These are phyloP conservation scores for Dendronephthya gigantea DNA, from an alignment of 64 coral and sea anemone genomes.

Conservation along the genomic window DNA sequence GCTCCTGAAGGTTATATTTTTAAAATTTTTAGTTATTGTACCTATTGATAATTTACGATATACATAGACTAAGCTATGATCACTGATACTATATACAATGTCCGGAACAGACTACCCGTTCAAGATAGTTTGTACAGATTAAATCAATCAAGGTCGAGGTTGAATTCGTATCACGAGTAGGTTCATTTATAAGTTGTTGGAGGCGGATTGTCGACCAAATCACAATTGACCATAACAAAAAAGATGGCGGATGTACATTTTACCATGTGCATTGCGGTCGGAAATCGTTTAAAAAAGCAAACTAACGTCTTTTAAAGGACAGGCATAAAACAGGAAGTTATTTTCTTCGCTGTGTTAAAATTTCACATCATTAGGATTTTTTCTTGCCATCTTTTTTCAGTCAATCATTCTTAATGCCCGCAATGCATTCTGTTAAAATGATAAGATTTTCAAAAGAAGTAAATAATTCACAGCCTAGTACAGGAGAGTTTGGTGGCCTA, in stretches of 20 bases:
- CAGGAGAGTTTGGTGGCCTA: neutral
- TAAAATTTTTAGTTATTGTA: neutral
- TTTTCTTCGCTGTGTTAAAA: no score
- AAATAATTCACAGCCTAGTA: no score
- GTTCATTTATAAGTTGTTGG: slow-evolving; percentile 14
- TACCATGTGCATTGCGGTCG: no score
- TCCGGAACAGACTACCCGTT: neutral
- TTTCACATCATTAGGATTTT: no score
- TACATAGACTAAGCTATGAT: slow-evolving; percentile 12
- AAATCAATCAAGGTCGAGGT: neutral
- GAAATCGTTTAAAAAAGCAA: no score
- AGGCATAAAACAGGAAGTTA: no score
- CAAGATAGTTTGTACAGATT: slow-evolving; percentile 1
- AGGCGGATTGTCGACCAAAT: neutral
- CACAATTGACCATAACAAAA: neutral
- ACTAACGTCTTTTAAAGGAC: no score
- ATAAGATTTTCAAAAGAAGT: neutral
- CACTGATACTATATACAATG: slow-evolving; percentile 12
- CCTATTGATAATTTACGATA: neutral
- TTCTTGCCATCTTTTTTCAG: no score
- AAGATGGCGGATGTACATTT: no score
- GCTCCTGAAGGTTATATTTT: slow-evolving; percentile 8
- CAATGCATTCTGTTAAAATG: no score
- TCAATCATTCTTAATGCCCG: no score
- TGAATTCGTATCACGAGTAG: neutral